Evolutionary conservation across 2,797 vertebrate genomes (phyloP), one percentile per base, ranked within the genome.

Genomic region (Pygocentrus nattereri): DNA sequence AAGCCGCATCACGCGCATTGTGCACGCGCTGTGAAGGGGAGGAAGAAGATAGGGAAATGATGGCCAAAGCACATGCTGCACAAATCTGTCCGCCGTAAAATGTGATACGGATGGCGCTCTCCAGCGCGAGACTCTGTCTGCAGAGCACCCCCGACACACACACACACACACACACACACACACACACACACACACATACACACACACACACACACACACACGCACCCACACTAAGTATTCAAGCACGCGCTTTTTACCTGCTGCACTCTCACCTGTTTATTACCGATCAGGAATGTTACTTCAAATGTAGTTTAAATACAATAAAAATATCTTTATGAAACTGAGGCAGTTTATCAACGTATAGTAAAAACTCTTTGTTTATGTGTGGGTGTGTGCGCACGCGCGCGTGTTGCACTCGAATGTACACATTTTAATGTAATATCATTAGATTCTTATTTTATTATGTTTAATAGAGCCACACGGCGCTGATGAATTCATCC

Each of bases 1-100:
- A 30, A 56, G 38, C 5, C 34, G 49, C 65, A 61, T 47, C 56
- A 52, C 41, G 44, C 70, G 44, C 69, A 44, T 3, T 19, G 59
- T 7, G 67, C 71, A 49, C 25, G 21, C 23, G 59, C 62, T 34
- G 4, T 31, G 54, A 25, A n/a, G 52, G 41, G n/a, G 23, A 71
- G 81, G 54, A 84, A 62, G 70, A 50, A 61, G 38, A 78, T 44
- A 49, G 82, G 30, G 64, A 78, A 85, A 87, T 83, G 85, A 86
- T 78, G 79, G 78, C 47, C 56, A 30, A 83, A 87, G 78, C 86
- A 87, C 80, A 83, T 85, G 82, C 34, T 65, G 75, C 67, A 38
- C 27, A 30, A 80, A 76, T 52, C 52, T 47, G 79, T 69, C 67
- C 65, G 61, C 68, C 61, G 38, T 58, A 82, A 82, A 82, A 75